Conservation (phyloP, 2,113 vertebrate genomes). For the Atlantisia rogersi region DNA sequence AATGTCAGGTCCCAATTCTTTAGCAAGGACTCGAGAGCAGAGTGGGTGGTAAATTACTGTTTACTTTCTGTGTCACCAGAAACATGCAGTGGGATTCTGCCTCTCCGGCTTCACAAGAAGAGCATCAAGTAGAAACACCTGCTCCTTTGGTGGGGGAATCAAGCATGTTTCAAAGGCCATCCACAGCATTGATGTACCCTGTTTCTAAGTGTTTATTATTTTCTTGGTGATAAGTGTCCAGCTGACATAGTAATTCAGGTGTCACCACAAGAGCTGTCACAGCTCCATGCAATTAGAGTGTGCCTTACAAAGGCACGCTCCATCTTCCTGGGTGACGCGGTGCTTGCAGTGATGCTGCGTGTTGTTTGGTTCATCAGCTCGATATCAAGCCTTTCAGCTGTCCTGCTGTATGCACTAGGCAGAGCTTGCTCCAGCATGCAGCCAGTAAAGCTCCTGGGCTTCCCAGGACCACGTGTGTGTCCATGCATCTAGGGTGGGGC, state of each 20-base stretch:
- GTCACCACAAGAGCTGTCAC: background rate
- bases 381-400: background rate
- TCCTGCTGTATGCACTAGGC: background rate
- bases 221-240: background rate
- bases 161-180: background rate
- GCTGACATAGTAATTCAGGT: background rate
- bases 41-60: constrained; percentile 9
- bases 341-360: background rate
- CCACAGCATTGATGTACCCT: background rate
- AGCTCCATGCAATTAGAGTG: background rate
- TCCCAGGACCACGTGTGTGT: background rate
- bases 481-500: background rate
- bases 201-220: background rate
- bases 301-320: background rate
- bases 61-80: background rate
- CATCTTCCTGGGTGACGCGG: background rate
- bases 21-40: background rate
- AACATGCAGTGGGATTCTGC: background rate
- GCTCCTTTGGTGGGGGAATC: background rate
- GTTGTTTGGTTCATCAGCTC: background rate
- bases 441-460: background rate
- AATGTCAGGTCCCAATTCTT: background rate
- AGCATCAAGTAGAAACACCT: background rate
- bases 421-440: background rate
- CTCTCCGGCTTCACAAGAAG: background rate